phyloP scores from a whole-genome alignment of 2,797 vertebrate species.

The Hybognathus amarus region DNA sequence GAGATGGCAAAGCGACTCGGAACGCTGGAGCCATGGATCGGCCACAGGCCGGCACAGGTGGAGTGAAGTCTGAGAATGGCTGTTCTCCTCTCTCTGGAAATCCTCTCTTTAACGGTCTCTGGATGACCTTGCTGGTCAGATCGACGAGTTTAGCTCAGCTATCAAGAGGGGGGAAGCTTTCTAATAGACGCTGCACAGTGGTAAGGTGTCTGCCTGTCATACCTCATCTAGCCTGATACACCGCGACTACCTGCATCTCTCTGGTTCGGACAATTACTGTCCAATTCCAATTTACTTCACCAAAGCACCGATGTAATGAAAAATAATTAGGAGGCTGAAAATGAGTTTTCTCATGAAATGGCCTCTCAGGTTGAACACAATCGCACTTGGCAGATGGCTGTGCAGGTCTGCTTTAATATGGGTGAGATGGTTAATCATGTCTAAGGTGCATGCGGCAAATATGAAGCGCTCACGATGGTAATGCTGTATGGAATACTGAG shows the following conservation, averaged over 20 bases:
- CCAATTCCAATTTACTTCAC: conserved; percentile 97
- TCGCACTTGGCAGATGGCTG: conserved; percentile 93
- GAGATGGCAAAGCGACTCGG: conserved; percentile 35
- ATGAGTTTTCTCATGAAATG: conserved; percentile 99
- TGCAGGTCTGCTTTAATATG: conserved; percentile 89
- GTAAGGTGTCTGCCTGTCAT: conserved; percentile 95
- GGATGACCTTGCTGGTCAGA: conserved; percentile 85
- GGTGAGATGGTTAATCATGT: conserved; percentile 93
- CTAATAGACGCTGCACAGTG: conserved; percentile 89
- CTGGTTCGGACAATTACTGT: conserved; percentile 95
- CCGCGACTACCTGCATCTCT: conserved; percentile 87
- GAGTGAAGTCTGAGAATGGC: conserved; percentile 61
- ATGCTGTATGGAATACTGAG: conserved; percentile 50
- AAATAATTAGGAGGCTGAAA: conserved; percentile 99
- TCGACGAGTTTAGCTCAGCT: conserved; percentile 74
- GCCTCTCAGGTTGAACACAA: conserved; percentile 93
- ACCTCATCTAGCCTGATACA: conserved; percentile 96
- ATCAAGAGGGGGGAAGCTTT: conserved; percentile 89
- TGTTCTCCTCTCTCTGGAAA: conserved; percentile 82
- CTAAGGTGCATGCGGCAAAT: conserved; percentile 86
- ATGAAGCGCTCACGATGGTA: conserved; percentile 84
- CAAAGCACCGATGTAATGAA: conserved; percentile 91
- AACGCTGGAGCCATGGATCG: conserved; percentile 51
- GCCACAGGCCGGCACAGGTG: conserved; percentile 62
- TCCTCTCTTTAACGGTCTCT: conserved; percentile 78